Evolutionary conservation across 2,888 invertebrate species (phyloP).

Genomic region (Brachyopa scutellaris): DNA sequence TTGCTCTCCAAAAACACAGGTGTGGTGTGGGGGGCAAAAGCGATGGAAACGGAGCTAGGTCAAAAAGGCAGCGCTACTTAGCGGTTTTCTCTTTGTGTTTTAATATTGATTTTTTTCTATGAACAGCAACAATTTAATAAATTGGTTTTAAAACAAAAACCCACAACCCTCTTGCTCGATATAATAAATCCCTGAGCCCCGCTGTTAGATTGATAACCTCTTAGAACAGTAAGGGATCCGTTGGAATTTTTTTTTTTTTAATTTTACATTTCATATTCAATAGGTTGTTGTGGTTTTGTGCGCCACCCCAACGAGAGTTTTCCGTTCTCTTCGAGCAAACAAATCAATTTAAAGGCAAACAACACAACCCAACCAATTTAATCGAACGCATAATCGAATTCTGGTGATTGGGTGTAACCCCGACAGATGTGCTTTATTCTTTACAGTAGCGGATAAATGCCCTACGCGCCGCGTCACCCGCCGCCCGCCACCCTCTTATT

Average conservation of each 20-base stretch:
- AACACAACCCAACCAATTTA: conserved; percentile 39
- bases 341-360: conserved; percentile 57
- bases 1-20: no score
- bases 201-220: neutral
- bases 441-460: neutral
- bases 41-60: no score
- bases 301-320: neutral
- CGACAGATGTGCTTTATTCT: conserved; percentile 39
- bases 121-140: no score
- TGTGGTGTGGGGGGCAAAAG: no score
- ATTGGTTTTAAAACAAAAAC: no score
- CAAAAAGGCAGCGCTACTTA: no score
- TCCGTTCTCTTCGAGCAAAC: conserved; percentile 23
- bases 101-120: no score
- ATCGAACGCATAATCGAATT: conserved; percentile 60
- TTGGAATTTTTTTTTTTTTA: conserved; percentile 17
- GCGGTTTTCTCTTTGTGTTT: no score
- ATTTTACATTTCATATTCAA: conserved; percentile 2
- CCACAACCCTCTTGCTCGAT: conserved; percentile 3
- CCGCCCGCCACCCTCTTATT: neutral
- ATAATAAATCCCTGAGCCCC: neutral
- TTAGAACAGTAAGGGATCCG: neutral
- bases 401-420: conserved; percentile 48
- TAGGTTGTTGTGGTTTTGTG: neutral
- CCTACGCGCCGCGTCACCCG: neutral